These are phyloP conservation scores for Paraescarpia echinospica DNA, from an alignment of 1,140 invertebrate genomes.

Conservation along the genomic window DNA sequence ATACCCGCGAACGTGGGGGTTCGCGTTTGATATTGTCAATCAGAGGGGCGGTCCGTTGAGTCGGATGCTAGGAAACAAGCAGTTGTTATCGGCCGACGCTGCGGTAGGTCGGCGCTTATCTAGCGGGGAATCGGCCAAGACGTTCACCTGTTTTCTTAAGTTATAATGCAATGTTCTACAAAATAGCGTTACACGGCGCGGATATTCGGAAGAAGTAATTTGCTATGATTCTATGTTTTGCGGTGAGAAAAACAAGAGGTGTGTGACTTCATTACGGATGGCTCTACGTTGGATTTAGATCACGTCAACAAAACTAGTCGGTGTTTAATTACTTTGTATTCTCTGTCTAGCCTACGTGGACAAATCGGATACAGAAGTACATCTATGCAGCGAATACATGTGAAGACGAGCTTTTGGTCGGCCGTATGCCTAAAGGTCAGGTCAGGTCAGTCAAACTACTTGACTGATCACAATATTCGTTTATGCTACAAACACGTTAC, in stretches of 20 bases:
- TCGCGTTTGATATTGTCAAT: conserved; percentile 5
- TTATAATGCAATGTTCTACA: neutral
- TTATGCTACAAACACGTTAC: neutral
- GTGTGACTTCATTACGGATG: neutral
- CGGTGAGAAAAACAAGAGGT: neutral
- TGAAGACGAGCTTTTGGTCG: too few species aligned
- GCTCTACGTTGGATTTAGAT: neutral
- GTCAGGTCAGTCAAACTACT: neutral
- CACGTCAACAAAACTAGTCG: neutral
- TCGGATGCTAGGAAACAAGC: neutral
- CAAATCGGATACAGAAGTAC: neutral
- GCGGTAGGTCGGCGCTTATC: neutral
- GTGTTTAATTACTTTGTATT: neutral
- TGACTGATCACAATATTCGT: neutral
- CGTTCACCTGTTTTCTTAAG: neutral
- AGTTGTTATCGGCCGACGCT: neutral
- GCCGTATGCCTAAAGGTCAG: too few species aligned
- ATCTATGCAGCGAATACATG: too few species aligned
- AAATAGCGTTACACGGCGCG: neutral
- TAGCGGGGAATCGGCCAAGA: neutral
- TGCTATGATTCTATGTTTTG: neutral
- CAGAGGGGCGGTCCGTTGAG: neutral
- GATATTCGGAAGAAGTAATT: neutral
- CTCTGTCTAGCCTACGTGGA: neutral
- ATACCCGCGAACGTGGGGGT: neutral